Evolutionary conservation across 2,113 vertebrate genomes (phyloP), one percentile per base, ranked within the genome.

Genomic region (Eulacestoma nigropectus): DNA sequence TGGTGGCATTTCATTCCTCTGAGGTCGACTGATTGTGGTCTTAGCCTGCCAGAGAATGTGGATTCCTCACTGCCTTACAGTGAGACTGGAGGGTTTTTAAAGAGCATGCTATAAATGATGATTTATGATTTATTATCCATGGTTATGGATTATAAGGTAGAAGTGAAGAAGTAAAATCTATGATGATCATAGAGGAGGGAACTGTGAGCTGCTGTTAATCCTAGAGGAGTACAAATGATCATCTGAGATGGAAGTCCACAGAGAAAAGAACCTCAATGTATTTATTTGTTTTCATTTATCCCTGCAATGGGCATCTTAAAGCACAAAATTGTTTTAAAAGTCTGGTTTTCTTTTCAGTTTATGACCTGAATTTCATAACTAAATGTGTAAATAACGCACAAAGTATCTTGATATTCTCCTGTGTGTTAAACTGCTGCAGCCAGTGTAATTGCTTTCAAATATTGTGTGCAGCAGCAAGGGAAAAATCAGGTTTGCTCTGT

Each of bases 381-480:
- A 70, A 33, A 16, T 86, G 46, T 59, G 47, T 93, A 87, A 93
- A 90, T 93, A 85, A 69, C 1, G 1, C 30, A 52, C 21, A 7
- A 77, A 87, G 22, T 35, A 60, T 87, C 82, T 35, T 63, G 39
- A 67, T 87, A 3, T 39, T 74, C 68, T 92, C 20, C 73, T 76
- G 62, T 20, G 17, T 42, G 74, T 52, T 70, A 44, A 87, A 73
- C 62, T 93, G 57, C 84, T 13, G 2, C 63, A 87, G 60, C 75
- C 56, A 52, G 47, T 55, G 68, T 70, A 93, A 86, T 92, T 86
- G 64, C 80, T 90, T 90, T 46, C 76, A 95, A 95, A 74, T 83
- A 81, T 9, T 74, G 47, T 90, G 87, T 88, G 42, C 39, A 86
- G 46, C 53, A 80, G 20, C 76, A 79, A 89, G 30, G 67, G 87